Conservation (phyloP, 2,797 vertebrate species). For the Xiphophorus birchmanni region DNA sequence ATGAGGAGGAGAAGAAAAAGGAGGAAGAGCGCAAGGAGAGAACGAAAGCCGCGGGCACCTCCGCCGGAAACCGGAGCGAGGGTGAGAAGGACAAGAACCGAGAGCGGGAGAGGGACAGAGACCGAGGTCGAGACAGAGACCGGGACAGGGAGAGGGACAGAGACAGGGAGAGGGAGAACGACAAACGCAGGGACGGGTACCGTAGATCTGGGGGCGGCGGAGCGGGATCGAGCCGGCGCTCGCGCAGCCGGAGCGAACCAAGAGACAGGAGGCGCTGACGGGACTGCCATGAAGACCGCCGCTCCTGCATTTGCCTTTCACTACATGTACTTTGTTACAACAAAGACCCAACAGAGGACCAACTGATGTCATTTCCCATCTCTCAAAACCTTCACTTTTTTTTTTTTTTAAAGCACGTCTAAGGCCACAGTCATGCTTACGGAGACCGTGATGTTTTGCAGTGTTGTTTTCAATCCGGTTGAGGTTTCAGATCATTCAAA, state of each 20-base stretch:
- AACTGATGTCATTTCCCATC: slow-evolving; percentile 76
- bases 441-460: slow-evolving; percentile 72
- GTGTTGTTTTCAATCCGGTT: slow-evolving; percentile 66
- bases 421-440: slow-evolving; percentile 51
- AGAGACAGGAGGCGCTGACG: slow-evolving; percentile 85
- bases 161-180: slow-evolving; percentile 78
- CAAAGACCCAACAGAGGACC: slow-evolving; percentile 78
- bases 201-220: slow-evolving; percentile 77
- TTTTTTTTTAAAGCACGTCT: slow-evolving; percentile 65
- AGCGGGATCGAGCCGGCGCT: slow-evolving; percentile 77
- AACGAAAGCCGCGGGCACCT: slow-evolving; percentile 56
- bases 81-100: slow-evolving; percentile 78
- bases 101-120: slow-evolving; percentile 58
- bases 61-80: slow-evolving; percentile 70
- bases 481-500: slow-evolving; percentile 31
- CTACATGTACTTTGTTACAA: slow-evolving; percentile 78
- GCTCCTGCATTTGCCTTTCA: slow-evolving; percentile 71
- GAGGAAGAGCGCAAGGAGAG: slow-evolving; percentile 84
- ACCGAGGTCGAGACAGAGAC: slow-evolving; percentile 64
- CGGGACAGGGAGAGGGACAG: slow-evolving; percentile 76
- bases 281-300: slow-evolving; percentile 66
- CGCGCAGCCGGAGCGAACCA: slow-evolving; percentile 89
- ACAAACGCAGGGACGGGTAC: slow-evolving; percentile 81
- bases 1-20: slow-evolving; percentile 84
- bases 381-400: slow-evolving; percentile 46